A percentile compares a stretch with the other conserved stretches of the same genome.
Conservation (phyloP, 2,888 invertebrate species). For the Dolichopus griseipennis region DNA sequence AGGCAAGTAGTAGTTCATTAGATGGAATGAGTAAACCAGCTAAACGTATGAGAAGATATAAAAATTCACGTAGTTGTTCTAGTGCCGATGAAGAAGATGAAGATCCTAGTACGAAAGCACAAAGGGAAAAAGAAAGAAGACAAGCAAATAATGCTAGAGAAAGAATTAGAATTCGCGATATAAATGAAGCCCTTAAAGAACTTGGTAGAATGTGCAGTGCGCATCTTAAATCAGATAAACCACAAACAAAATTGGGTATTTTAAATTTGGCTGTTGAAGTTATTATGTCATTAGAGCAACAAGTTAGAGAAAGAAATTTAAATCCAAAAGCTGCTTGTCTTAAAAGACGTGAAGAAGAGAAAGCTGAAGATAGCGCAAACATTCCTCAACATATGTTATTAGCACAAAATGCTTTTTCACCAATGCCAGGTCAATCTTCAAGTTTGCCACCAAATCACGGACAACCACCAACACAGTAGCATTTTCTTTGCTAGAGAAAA, state of each 20-base stretch:
- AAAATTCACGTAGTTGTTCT: constrained; percentile 55
- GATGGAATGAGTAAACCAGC: constrained; percentile 19
- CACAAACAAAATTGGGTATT: constrained; percentile 95
- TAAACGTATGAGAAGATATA: constrained; percentile 45
- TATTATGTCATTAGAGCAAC: constrained; percentile 94
- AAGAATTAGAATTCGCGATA: constrained; percentile 97
- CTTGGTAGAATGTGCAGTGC: constrained; percentile 97
- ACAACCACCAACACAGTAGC: constrained; percentile 1
- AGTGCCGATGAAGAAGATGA: constrained; percentile 71
- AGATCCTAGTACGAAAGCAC: constrained; percentile 77
- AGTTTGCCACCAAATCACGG: constrained; percentile 1
- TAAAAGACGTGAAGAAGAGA: constrained; percentile 93
- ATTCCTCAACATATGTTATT: constrained; percentile 58
- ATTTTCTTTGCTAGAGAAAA: neutral
- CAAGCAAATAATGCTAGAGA: constrained; percentile 98
- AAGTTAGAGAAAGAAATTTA: constrained; percentile 93
- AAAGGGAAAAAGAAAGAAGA: constrained; percentile 89
- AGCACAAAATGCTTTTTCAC: constrained; percentile 56
- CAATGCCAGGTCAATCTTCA: constrained; percentile 46
- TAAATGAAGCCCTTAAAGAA: constrained; percentile 97
- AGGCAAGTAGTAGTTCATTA: constrained; percentile 32
- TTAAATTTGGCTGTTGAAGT: constrained; percentile 98
- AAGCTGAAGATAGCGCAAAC: constrained; percentile 82
- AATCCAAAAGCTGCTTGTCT: constrained; percentile 98
- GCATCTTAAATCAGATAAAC: constrained; percentile 93